Percentiles rank a stretch among this genome's conserved stretches.
Evolutionary conservation across 2,888 invertebrate species (phyloP).

Genomic region (Amiota minor): DNA sequence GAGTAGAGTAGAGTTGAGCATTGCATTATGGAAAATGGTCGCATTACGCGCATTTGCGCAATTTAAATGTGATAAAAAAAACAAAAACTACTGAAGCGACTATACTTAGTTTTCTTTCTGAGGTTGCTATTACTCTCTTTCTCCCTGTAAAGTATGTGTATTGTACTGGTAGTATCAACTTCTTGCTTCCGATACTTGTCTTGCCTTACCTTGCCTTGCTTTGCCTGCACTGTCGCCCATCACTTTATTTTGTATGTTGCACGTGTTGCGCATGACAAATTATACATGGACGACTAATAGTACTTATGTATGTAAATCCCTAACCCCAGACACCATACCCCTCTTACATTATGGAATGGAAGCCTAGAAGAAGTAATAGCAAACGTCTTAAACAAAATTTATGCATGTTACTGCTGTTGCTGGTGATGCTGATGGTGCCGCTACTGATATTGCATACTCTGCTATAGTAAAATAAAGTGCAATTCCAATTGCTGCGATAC

Average conservation of each 20-base stretch:
- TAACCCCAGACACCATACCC: too few species aligned
- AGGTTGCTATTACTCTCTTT: background rate
- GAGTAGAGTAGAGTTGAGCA: background rate
- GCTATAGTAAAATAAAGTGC: background rate
- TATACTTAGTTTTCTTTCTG: background rate
- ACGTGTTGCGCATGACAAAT: constrained; percentile 52
- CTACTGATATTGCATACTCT: too few species aligned
- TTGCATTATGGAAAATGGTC: constrained; percentile 49
- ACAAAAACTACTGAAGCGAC: background rate
- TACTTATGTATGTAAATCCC: too few species aligned
- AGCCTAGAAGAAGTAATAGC: background rate
- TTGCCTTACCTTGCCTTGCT: background rate
- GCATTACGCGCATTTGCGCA: constrained; percentile 46
- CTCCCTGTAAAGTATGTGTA: background rate
- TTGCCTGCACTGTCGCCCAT: background rate
- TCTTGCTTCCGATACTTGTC: background rate
- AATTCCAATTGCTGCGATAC: background rate
- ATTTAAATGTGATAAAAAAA: background rate
- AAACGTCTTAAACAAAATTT: background rate
- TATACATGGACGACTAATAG: background rate
- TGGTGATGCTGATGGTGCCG: too few species aligned
- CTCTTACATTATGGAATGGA: too few species aligned
- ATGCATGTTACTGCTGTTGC: too few species aligned
- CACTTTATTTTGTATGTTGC: constrained; percentile 33
- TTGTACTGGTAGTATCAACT: background rate